Base-by-base conservation (phyloP, 2,113 vertebrate genomes). In the Malurus alboscapulatus region DNA sequence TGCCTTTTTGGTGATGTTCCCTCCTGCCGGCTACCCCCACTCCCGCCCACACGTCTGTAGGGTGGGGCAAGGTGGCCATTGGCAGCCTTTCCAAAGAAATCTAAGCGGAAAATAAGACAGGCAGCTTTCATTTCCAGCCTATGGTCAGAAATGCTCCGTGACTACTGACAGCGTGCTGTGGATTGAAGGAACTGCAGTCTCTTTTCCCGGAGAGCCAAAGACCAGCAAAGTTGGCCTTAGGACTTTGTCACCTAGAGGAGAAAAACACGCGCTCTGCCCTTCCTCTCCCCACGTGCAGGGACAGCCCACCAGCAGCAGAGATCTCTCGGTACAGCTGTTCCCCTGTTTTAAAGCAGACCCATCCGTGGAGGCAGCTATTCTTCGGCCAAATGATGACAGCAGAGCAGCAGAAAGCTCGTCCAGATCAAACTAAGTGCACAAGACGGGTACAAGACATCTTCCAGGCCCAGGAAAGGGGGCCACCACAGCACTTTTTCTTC, bases 1-100 rank as follows among this genome's bases (percentile, higher is more conserved):
- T 74, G 95, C 91, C 94, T 92, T 93, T 91, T 80, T 65, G 89
- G 94, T 91, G 96, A 94, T 93, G 91, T 87, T 95, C 95, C 78
- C 93, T 96, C 91, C 93, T 83, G 94, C 54, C 1, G 38, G 81
- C 92, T 93, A 76, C 87, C 94, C 91, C 92, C 67, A 54, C 58
- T 82, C 62, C 87, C 19, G 0, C 91, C 93, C 95, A 95, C 95
- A 95, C 10, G 78, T 94, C 94, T 91, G 67, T 71, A 91, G 93
- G 95, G 93, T 71, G 82, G 89, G 75, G 90, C 8, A 77, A 95
- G 95, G 91, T 94, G 93, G 91, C 85, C 94, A 82, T 59, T 69
- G 82, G 87, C 89, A 90, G 82, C 91, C 51, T 84, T 71, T 84
- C 69, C 21, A 27, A 73, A 59, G 34, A 85, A 85, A 92, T 54